These are phyloP conservation scores for Cranoglanis bouderius DNA, from an alignment of 2,113 vertebrate species.

Conservation along the genomic window DNA sequence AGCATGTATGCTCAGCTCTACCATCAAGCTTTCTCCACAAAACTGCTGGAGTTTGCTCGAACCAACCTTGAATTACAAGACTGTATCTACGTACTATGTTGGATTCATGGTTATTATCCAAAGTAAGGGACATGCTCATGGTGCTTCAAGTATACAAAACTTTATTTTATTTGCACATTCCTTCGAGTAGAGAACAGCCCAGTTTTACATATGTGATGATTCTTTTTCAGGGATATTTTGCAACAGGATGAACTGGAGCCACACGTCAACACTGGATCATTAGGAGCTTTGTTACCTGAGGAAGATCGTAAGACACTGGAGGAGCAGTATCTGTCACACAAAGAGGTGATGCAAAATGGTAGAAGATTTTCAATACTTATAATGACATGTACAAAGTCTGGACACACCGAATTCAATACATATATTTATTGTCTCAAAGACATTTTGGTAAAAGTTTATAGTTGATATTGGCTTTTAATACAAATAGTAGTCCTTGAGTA, in stretches of 20 bases:
- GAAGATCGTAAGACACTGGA: slow-evolving; percentile 69
- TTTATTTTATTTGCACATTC: background rate
- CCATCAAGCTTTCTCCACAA: slow-evolving; percentile 75
- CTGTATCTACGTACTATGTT: slow-evolving; percentile 78
- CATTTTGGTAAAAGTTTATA: background rate
- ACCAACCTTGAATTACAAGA: slow-evolving; percentile 74
- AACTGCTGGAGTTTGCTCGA: slow-evolving; percentile 61
- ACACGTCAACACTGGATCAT: slow-evolving; percentile 68
- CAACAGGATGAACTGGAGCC: slow-evolving; percentile 70
- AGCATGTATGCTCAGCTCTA: slow-evolving; percentile 77
- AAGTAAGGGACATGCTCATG: slow-evolving; percentile 55
- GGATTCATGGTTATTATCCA: slow-evolving; percentile 79
- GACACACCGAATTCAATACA: background rate
- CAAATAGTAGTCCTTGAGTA: background rate
- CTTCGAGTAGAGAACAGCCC: background rate
- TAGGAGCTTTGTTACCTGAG: slow-evolving; percentile 77
- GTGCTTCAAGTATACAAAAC: background rate
- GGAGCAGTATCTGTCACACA: slow-evolving; percentile 73
- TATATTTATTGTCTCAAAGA: background rate
- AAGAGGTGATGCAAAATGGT: slow-evolving; percentile 71
- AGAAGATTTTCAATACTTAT: background rate
- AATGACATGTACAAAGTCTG: background rate
- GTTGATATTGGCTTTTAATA: background rate
- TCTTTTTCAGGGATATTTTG: slow-evolving; percentile 76
- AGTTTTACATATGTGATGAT: background rate